Conservation (phyloP, 2,113 vertebrate genomes). For the Axis porcinus region DNA sequence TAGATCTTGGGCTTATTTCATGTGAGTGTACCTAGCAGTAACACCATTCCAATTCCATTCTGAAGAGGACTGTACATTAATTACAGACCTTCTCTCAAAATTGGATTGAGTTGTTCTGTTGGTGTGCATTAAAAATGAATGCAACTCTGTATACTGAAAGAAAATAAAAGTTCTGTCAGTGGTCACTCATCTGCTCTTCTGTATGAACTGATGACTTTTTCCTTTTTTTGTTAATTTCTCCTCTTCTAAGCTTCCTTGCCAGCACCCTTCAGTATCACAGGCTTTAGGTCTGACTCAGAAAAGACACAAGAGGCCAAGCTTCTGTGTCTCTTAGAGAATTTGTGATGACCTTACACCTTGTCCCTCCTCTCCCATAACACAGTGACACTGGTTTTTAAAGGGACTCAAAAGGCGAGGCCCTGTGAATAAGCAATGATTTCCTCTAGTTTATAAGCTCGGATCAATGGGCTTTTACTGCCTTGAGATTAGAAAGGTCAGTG, state of each 20-base stretch:
- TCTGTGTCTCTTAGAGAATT: background rate
- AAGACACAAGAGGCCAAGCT: background rate
- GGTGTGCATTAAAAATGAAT: slow-evolving; percentile 23
- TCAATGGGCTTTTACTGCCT: background rate
- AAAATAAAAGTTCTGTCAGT: background rate
- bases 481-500: background rate
- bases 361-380: background rate
- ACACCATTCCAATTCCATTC: background rate
- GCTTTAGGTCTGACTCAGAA: background rate
- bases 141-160: background rate
- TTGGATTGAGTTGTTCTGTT: background rate
- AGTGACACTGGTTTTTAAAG: background rate
- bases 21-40: background rate
- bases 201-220: background rate
- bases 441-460: background rate
- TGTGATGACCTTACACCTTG: background rate
- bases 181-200: background rate
- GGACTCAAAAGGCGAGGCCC: background rate
- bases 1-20: background rate
- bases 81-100: background rate
- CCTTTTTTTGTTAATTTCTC: background rate
- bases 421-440: background rate
- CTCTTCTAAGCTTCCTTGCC: background rate
- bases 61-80: background rate
- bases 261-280: background rate